phyloP scores from a whole-genome alignment of 2,888 invertebrate genomes.

The Andrena bucephala region DNA sequence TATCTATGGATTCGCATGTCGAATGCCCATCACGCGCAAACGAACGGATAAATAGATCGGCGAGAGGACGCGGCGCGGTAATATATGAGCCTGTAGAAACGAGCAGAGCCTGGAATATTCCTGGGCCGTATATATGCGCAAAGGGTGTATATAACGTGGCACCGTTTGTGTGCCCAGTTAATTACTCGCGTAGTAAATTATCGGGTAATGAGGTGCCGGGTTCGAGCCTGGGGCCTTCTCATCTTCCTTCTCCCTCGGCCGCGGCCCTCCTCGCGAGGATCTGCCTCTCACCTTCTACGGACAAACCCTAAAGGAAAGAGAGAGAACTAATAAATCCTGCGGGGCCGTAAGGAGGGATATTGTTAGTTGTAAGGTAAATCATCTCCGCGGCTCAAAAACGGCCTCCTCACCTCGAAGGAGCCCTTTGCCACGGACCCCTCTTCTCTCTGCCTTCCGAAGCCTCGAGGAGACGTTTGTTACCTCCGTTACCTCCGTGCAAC shows the following conservation, averaged over 20 bases:
- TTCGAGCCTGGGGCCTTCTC: constrained; percentile 77
- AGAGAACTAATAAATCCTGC: constrained; percentile 82
- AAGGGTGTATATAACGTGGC: constrained; percentile 74
- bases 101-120: constrained; percentile 61
- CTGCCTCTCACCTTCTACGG: constrained; percentile 64
- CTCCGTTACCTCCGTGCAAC: constrained; percentile 72
- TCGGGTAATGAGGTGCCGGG: constrained; percentile 84
- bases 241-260: constrained; percentile 59
- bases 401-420: constrained; percentile 72
- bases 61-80: constrained; percentile 72
- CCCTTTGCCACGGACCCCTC: constrained; percentile 58
- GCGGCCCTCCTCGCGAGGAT: constrained; percentile 48
- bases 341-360: constrained; percentile 81
- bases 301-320: constrained; percentile 72
- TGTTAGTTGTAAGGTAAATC: constrained; percentile 84
- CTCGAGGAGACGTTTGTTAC: constrained; percentile 77
- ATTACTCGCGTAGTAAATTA: constrained; percentile 84
- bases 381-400: constrained; percentile 80
- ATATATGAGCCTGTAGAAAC: constrained; percentile 75
- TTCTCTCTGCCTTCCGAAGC: constrained; percentile 56
- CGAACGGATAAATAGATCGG: constrained; percentile 80
- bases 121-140: constrained; percentile 45
- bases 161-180: constrained; percentile 83
- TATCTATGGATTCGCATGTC: constrained; percentile 40
- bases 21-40: constrained; percentile 68